Base-by-base conservation (phyloP, 2,888 invertebrate genomes). In the Drosophila antonietae region DNA sequence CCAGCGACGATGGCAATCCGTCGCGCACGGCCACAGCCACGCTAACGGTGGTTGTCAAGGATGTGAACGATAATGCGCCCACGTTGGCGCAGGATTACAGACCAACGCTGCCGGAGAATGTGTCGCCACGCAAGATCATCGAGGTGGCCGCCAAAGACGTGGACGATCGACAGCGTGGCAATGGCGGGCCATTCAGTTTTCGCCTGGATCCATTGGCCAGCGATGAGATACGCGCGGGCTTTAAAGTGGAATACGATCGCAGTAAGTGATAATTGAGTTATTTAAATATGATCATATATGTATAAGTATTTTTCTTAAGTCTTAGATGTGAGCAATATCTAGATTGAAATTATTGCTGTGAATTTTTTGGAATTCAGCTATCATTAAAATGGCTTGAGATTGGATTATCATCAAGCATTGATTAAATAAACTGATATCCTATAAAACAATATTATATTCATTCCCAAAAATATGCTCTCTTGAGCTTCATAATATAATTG, bases 181-280 rank as follows among this genome's bases (percentile, higher is more conserved):
- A 98, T 91, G 98, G 98, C 0, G 98, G 98, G 31, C 98, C 98
- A 15, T 98, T 98, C 94, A 96, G 97, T 81, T 97, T 98, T 93
- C 94, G 97, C 82, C 94, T 98, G 93, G 98, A 98, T 91, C 97
- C 98, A 0, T 96, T 97, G 81, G 97, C 98, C 7, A 97, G 97
- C 90, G 98, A 98, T 91, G 96, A 97, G 72, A 98, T 98, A 81
- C 95, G 97, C 91, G 96, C 97, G 20, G 97, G 98, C 51, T 98
- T 99, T 92, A 97, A 97, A 94, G 97, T 99, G 60, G 97, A 98
- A 92, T 98, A 98, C 93, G 98, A 98, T 94, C 97, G 97, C 93
- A 97, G 96, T 97, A 93, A 94, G 95, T 94, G 6, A 4, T 10
- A 18, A n/a, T 6, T 15, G 37, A 37, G 14, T 5, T 37, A 5